These are phyloP conservation scores for Megaustenia siamemsis DNA, from an alignment of 2,888 invertebrate genomes.

Conservation along the genomic window DNA sequence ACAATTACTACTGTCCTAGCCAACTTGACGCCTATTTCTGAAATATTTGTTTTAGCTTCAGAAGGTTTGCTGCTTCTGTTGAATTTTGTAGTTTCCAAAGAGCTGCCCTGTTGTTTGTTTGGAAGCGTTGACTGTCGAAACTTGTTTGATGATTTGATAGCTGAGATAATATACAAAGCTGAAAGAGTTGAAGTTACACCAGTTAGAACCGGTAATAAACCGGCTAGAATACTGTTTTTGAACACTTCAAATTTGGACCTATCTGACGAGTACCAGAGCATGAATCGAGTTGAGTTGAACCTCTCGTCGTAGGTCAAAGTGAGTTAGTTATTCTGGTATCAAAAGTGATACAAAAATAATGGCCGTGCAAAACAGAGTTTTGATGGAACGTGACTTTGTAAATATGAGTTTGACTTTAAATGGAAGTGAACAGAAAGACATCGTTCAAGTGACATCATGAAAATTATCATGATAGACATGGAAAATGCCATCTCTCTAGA, in stretches of 20 bases:
- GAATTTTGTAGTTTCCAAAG: neutral
- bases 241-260: neutral
- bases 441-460: neutral
- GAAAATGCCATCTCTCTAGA: neutral
- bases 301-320: neutral
- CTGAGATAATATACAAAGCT: neutral
- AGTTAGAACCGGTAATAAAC: neutral
- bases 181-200: neutral
- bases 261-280: neutral
- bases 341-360: neutral
- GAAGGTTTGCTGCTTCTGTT: neutral
- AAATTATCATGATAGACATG: neutral
- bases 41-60: neutral
- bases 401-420: constrained; percentile 4
- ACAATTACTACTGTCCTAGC: constrained; percentile 11
- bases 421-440: constrained; percentile 7
- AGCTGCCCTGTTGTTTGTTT: neutral
- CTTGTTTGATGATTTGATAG: neutral
- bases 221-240: neutral
- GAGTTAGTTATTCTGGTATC: neutral
- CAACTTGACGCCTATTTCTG: neutral
- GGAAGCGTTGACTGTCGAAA: neutral
- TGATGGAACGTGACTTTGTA: neutral
- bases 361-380: too few species aligned
- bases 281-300: neutral